Conservation (phyloP, 35 echinoderm and acorn worm species). For the Eucidaris tribuloides region DNA sequence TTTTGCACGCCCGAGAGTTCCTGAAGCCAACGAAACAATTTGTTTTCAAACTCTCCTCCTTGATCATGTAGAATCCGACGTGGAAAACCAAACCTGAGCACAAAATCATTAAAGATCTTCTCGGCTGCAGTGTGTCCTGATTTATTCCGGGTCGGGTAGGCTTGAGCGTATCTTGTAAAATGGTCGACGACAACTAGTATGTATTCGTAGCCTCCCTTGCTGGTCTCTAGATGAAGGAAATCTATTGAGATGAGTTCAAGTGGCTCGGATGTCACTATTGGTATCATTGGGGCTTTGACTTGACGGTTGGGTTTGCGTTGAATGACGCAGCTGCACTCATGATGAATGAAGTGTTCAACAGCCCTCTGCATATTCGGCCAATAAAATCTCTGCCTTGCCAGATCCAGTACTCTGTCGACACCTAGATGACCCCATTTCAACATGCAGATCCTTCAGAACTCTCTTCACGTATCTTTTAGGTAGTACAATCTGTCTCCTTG, state of each 20-base stretch:
- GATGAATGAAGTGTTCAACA: constrained; percentile 32
- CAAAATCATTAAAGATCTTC: constrained; percentile 9
- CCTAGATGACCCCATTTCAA: constrained; percentile 63
- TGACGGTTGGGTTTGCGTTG: constrained; percentile 33
- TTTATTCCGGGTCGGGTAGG: constrained; percentile 50
- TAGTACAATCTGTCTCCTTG: constrained; percentile 37
- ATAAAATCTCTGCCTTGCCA: constrained; percentile 63
- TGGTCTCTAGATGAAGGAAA: constrained; percentile 58
- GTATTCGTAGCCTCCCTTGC: constrained; percentile 51
- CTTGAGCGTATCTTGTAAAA: constrained; percentile 63
- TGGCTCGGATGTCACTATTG: constrained; percentile 24
- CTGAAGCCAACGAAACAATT: constrained; percentile 36
- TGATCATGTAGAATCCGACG: constrained; percentile 52
- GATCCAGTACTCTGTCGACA: constrained; percentile 22
- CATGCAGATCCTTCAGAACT: constrained; percentile 34
- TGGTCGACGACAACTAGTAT: constrained; percentile 64
- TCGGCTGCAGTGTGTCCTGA: constrained; percentile 17
- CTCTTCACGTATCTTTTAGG: background rate
- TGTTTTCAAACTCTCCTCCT: constrained; percentile 54
- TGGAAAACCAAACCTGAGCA: constrained; percentile 55
- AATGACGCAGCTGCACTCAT: constrained; percentile 40
- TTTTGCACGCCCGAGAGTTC: background rate
- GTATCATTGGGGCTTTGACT: constrained; percentile 18
- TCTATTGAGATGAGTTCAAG: constrained; percentile 69
- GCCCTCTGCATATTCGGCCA: constrained; percentile 59